Evolutionary conservation across 1,140 invertebrate genomes (phyloP).

Genomic region (Papilio polytes): DNA sequence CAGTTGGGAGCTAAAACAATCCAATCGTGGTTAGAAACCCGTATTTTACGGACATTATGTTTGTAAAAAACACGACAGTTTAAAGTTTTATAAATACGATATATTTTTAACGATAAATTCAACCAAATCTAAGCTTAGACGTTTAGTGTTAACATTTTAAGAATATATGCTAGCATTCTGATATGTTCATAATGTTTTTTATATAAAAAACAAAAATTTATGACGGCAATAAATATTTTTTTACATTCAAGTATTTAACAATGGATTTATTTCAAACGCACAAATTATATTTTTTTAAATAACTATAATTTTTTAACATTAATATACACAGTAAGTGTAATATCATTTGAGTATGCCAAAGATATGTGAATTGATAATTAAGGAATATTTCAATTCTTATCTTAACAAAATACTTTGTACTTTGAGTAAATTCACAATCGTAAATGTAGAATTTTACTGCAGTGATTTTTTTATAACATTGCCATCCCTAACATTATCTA

Average conservation of each 20-base stretch:
- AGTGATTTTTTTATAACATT: no score
- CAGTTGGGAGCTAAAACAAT: no score
- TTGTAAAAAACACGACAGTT: no score
- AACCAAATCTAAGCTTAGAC: constrained; percentile 31
- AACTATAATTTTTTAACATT: not conserved
- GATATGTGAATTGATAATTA: not conserved
- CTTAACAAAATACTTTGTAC: no score
- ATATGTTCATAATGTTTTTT: not conserved
- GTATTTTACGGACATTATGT: no score
- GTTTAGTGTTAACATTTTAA: not conserved
- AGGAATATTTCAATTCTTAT: not conserved
- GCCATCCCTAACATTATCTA: no score
- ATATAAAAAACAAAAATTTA: not conserved
- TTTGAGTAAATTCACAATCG: no score
- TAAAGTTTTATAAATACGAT: no score
- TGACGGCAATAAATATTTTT: not conserved
- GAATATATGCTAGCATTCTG: not conserved
- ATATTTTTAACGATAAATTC: not conserved
- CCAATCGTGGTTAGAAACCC: no score
- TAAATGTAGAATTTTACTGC: no score
- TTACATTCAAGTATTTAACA: not conserved
- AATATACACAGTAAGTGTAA: not conserved
- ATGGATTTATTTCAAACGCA: constrained; percentile 27
- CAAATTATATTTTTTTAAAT: not conserved
- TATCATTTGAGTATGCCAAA: constrained; percentile 1